A percentile compares a stretch with the other conserved stretches of the same genome.
Evolutionary conservation across 2,797 vertebrate genomes (phyloP).

Genomic region (Thaleichthys pacificus): DNA sequence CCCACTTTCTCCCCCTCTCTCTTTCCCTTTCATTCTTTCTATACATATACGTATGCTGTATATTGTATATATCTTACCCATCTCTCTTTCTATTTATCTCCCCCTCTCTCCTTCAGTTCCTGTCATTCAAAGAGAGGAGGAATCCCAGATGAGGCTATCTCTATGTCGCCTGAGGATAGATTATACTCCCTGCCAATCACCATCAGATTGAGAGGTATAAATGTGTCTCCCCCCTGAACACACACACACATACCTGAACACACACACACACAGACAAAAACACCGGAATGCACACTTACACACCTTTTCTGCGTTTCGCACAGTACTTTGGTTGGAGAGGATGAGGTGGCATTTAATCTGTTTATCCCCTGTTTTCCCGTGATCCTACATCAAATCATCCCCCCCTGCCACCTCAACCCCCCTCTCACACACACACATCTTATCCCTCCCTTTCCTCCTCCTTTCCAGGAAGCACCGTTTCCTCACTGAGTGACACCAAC

Average conservation of each 20-base stretch:
- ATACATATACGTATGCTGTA: too few species aligned
- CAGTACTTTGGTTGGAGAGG: background rate
- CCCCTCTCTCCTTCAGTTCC: slow-evolving; percentile 14
- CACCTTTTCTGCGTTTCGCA: background rate
- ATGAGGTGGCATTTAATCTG: background rate
- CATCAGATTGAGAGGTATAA: slow-evolving; percentile 2
- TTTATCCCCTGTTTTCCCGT: background rate
- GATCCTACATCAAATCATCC: background rate
- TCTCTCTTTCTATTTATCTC: background rate
- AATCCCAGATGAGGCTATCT: slow-evolving; percentile 23
- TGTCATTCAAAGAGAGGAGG: slow-evolving; percentile 25
- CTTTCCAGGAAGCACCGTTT: background rate
- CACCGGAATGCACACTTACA: background rate
- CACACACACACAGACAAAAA: background rate
- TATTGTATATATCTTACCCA: too few species aligned
- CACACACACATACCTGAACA: background rate
- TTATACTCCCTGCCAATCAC: slow-evolving; percentile 39
- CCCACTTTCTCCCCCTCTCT: background rate
- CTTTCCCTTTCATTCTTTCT: background rate
- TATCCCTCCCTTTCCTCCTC: background rate
- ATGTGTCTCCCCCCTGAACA: slow-evolving; percentile 2
- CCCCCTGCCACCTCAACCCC: background rate
- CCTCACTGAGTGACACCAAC: slow-evolving; percentile 46
- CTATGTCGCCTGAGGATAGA: slow-evolving; percentile 24
- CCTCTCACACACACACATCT: too few species aligned